phyloP scores from a whole-genome alignment of 2,888 invertebrate genomes.

The Gonocerus acuteangulatus region DNA sequence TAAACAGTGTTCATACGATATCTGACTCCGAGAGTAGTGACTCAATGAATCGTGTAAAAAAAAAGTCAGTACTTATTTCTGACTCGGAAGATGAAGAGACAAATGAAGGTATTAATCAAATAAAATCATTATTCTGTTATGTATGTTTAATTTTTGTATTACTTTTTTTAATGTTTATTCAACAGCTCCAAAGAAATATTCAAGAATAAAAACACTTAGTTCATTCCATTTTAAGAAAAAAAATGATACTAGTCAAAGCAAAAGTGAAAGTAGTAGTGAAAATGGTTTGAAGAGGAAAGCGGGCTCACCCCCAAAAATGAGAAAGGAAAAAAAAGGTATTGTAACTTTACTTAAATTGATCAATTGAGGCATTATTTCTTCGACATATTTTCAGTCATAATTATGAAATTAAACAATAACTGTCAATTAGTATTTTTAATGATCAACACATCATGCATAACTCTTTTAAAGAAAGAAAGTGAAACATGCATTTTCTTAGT shows the following conservation, averaged over 20 bases:
- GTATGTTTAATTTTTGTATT: background rate
- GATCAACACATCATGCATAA: too few species aligned
- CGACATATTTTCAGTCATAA: too few species aligned
- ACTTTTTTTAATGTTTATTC: background rate
- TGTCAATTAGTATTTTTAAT: too few species aligned
- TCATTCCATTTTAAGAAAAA: constrained; percentile 1
- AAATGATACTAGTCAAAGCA: background rate
- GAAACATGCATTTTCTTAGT: too few species aligned
- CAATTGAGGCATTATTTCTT: too few species aligned
- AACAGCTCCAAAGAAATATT: constrained; percentile 20
- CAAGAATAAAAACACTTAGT: constrained; percentile 10
- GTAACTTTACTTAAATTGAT: too few species aligned
- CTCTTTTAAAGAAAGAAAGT: too few species aligned
- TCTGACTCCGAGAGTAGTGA: constrained; percentile 14
- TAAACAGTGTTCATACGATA: constrained; percentile 6
- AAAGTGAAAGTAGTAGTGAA: background rate
- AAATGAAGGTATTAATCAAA: background rate
- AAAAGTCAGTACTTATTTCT: background rate
- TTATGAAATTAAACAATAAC: too few species aligned
- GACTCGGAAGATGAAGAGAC: constrained; percentile 17
- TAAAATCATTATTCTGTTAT: background rate
- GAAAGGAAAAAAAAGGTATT: constrained; percentile 11
- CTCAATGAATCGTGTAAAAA: background rate
- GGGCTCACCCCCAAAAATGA: background rate
- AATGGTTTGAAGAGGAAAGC: constrained; percentile 17